Evolutionary conservation across 2,113 vertebrate genomes (phyloP), one percentile per base, ranked within the genome.

Genomic region (Lathamus discolor): DNA sequence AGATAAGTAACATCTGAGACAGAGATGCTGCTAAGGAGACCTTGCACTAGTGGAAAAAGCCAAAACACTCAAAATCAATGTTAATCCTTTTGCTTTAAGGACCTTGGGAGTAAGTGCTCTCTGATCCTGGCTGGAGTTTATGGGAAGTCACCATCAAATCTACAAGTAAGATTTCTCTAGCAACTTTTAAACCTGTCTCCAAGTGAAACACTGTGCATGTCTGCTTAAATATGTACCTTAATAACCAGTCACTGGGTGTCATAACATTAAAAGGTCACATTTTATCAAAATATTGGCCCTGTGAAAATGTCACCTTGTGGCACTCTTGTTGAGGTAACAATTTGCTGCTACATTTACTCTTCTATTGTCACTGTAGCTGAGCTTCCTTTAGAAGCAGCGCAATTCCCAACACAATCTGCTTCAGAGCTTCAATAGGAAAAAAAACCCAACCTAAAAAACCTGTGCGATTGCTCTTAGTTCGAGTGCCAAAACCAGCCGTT

Each of bases 291-390:
- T 55, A 68, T 5, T n/a, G 66, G 70, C 93, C 88, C 84, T 81
- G 81, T 85, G 90, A 93, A 93, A 88, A 88, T 82, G 88, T 94
- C 93, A 93, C 95, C 95, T 95, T 88, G 77, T 72, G 91, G 83
- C 82, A 78, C 82, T 37, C 46, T 54, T 59, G 68, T 88, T 69
- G 75, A 77, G 91, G 86, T 84, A 91, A 86, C 62, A 90, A 86
- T 97, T 90, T 97, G 76, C 94, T 95, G 88, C 61, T 86, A 82
- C 92, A 61, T 95, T 97, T 96, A 83, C 90, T 89, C 96, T 94
- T 81, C 62, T 64, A 6, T 39, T 46, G 3, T 92, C 93, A 54
- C 39, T 83, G 92, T 23, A 73, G 57, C 44, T 39, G 88, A 88
- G 70, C 43, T 92, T 78, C 61, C 54, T 17, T 44, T 48, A 90